Evolutionary conservation across 2,888 invertebrate genomes (phyloP), one percentile per base, ranked within the genome.

Genomic region (Oithona nana): DNA sequence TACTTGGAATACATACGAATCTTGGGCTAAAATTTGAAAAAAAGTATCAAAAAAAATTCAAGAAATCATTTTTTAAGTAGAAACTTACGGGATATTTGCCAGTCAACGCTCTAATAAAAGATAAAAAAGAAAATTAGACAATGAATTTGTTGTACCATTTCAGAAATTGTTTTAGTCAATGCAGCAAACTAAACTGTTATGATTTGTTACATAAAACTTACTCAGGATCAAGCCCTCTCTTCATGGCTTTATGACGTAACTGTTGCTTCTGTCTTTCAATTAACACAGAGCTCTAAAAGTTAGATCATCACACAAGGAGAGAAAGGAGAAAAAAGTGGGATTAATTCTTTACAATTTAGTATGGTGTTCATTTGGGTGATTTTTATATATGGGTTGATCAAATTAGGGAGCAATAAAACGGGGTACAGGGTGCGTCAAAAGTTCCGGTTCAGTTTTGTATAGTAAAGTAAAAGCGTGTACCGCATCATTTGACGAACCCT

Each of bases 1-100:
- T 93, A 95, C 82, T 95, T 95, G 79, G 93, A 94, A 76, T 94
- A 92, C 74, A 93, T 90, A 81, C 90, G 90, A 76, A 95, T 92
- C 83, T 93, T 94, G 74, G 94, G 93, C 88, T 92, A 75, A 62
- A 79, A 71, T 72, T 69, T 67, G 68, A 65, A n/a, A 63, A 64
- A 65, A 65, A 56, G 29, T 48, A 62, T 31, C n/a, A 26, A 28
- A 24, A 55, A 31, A 16, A 54, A 26, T 52, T 48, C 56, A 30
- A 65, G 54, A 24, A 48, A 61, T 3, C 4, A 64, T 16, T 20
- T 13, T 52, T 61, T 20, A 29, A 63, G 13, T 55, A 3, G 22
- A 26, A 70, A 78, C 86, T 82, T 80, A 89, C 89, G 76, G 92
- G 92, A 81, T 92, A 89, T 80, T 92, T 92, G 77, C 92, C 92